Evolutionary conservation across 2,797 vertebrate species (phyloP).

Genomic region (Danio albolineatus): DNA sequence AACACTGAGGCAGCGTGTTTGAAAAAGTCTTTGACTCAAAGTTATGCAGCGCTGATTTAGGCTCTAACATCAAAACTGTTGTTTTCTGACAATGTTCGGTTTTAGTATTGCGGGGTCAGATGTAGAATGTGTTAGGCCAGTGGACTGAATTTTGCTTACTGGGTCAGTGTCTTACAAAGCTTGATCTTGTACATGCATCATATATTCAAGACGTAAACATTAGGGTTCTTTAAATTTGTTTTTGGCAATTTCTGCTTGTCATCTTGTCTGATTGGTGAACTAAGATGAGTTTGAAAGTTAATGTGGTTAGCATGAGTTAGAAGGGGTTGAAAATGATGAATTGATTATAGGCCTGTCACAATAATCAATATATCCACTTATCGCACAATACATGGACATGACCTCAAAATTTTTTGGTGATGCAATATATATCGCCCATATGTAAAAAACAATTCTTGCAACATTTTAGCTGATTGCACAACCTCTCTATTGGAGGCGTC

Average conservation of each 20-base stretch:
- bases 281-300: no score
- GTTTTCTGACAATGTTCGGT: slow-evolving; percentile 7
- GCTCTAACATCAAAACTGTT: neutral
- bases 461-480: no score
- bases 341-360: no score
- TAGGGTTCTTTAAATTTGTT: neutral
- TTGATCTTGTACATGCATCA: neutral
- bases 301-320: no score
- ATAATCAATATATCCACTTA: no score
- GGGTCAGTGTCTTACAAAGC: neutral
- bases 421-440: no score
- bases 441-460: no score
- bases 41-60: neutral
- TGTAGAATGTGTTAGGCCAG: neutral
- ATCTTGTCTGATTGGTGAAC: slow-evolving; percentile 10
- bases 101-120: neutral
- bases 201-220: neutral
- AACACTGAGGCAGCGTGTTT: slow-evolving; percentile 9
- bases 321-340: neutral
- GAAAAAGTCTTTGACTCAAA: slow-evolving; percentile 12
- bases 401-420: no score
- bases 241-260: neutral
- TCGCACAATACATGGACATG: no score
- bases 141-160: neutral
- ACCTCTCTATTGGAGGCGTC: no score